Evolutionary conservation across 2,113 vertebrate species (phyloP).

Genomic region (Perccottus glenii): DNA sequence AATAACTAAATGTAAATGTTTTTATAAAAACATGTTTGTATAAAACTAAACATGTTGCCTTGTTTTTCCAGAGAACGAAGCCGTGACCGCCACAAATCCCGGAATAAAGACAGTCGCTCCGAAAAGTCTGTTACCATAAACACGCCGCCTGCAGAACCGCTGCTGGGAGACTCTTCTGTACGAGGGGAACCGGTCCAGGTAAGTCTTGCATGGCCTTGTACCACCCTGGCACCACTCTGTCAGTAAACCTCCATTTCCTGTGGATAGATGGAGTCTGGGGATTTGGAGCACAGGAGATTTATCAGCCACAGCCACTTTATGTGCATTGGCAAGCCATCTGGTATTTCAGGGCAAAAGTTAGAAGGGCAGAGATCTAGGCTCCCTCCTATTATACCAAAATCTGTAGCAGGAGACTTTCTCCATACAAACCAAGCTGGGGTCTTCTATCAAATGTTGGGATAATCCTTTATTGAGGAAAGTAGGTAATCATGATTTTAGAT

Average conservation of each 20-base stretch:
- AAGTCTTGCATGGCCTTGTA: slow-evolving; percentile 19
- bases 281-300: slow-evolving; percentile 53
- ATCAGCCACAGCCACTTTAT: slow-evolving; percentile 35
- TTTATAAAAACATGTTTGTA: neutral
- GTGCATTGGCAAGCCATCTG: slow-evolving; percentile 58
- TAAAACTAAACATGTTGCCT: slow-evolving; percentile 5
- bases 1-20: no score
- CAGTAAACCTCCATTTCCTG: neutral
- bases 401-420: neutral
- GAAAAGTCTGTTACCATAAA: slow-evolving; percentile 96
- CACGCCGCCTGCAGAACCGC: slow-evolving; percentile 85
- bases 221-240: neutral
- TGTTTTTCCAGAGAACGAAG: slow-evolving; percentile 81
- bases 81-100: slow-evolving; percentile 90
- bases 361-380: slow-evolving; percentile 13
- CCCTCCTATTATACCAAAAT: neutral
- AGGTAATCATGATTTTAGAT: no score
- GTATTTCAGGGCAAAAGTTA: slow-evolving; percentile 44
- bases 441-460: neutral
- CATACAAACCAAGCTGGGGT: neutral
- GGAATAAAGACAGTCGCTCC: slow-evolving; percentile 89
- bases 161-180: slow-evolving; percentile 83
- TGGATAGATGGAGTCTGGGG: slow-evolving; percentile 12
- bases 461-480: no score
- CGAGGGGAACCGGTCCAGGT: slow-evolving; percentile 88